Base-by-base conservation (phyloP, 2,113 vertebrate species). In the Apaloderma vittatum region DNA sequence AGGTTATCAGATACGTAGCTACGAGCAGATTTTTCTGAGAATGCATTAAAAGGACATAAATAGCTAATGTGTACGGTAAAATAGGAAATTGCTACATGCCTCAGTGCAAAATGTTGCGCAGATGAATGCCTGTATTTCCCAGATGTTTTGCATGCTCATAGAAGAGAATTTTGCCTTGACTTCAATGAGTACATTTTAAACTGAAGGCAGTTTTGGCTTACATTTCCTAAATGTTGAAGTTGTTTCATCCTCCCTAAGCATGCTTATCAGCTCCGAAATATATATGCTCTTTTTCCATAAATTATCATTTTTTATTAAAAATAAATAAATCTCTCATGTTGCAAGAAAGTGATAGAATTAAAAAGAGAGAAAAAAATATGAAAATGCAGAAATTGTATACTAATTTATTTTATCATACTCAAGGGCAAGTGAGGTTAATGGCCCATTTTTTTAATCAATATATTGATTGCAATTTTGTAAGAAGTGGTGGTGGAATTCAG, bases 391-490 rank as follows among this genome's bases (percentile, higher is more conserved):
- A 88, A 74, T 90, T 46, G 20, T 3, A 66, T 92, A 85, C 70
- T 95, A 46, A 65, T 95, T 88, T 16, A 5, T 93, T 79, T 72
- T 76, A 48, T 90, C 78, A 57, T 81, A 51, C 49, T 94, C 74
- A 96, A 97, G 96, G 95, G 90, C 94, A 97, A 89, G 81, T 95
- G 52, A 93, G 88, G 58, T 86, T 92, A 72, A 90, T 90, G 71
- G 72, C 46, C 82, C 54, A 27, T 87, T 96, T 97, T 97, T 97
- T 94, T 12, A 98, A 97, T 93, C 97, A 95, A 96, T 96, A 26
- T 86, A 97, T 97, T 75, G 93, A 97, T 97, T 95, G 74, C 71
- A 90, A n/a, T 87, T 96, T 97, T 95, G 34, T 86, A 97, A 96
- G 90, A 77, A 66, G 59, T 70, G 54, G 48, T 80, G 54, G 26